Conservation (phyloP, 2,797 vertebrate genomes). For the Odontamblyopus rebecca region DNA sequence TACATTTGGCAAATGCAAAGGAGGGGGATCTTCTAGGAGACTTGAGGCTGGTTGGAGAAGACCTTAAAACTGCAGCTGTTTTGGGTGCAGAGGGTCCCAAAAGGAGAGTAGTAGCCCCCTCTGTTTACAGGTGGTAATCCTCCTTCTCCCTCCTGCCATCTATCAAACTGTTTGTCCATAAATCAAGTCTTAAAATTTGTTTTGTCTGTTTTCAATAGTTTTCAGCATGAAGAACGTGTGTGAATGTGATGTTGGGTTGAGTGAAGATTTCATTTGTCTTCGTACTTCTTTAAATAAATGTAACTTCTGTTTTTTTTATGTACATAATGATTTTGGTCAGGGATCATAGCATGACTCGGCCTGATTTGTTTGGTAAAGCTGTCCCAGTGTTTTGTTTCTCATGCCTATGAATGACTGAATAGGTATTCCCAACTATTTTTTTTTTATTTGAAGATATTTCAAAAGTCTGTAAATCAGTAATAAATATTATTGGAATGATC, state of each 20-base stretch:
- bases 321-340: slow-evolving; percentile 49
- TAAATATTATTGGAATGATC: not conserved
- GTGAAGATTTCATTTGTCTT: slow-evolving; percentile 44
- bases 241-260: slow-evolving; percentile 49
- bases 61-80: slow-evolving; percentile 49
- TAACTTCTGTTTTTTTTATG: slow-evolving; percentile 33
- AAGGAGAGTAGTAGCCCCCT: slow-evolving; percentile 40
- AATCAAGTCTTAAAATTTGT: slow-evolving; percentile 32
- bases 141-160: slow-evolving; percentile 22
- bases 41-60: slow-evolving; percentile 1
- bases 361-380: slow-evolving; percentile 41
- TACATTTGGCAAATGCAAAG: slow-evolving; percentile 39
- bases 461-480: not conserved
- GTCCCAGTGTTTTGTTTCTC: slow-evolving; percentile 30
- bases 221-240: slow-evolving; percentile 54
- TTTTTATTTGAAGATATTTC: not conserved
- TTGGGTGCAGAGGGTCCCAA: slow-evolving; percentile 46
- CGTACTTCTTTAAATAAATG: slow-evolving; percentile 39
- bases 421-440: slow-evolving; percentile 17
- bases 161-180: slow-evolving; percentile 31
- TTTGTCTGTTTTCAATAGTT: slow-evolving; percentile 42
- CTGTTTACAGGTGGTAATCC: slow-evolving; percentile 38
- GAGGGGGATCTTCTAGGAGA: slow-evolving; percentile 21
- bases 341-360: slow-evolving; percentile 39
- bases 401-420: slow-evolving; percentile 41